Base-by-base conservation (phyloP, 1,140 invertebrate species). In the Stegodyphus dumicola region DNA sequence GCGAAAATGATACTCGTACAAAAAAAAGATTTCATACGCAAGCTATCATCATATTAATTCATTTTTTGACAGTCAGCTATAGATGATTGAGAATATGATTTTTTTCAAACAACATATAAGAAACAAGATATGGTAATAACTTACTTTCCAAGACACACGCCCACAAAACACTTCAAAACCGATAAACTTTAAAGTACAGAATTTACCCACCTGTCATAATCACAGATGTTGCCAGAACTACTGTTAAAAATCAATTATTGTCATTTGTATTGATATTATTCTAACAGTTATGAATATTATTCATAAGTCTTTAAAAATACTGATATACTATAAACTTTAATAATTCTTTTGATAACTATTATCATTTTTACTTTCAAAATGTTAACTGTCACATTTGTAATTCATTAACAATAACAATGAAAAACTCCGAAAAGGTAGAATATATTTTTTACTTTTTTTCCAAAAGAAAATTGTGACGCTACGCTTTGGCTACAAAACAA, bases 151-250 rank as follows among this genome's bases (percentile, higher is more conserved):
- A 48, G 15, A 85, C 54, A 69, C 73, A 85, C 81, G 81, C 81
- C 81, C 81, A 81, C 78, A 73, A 81, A 77, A 9, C 7, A 15
- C 66, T 60, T 33, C 56, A 66, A 75, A 85, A 69, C 64, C n/a
- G 81, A 85, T 85, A 85, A 85, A 85, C 81, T 85, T 76, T 52
- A 52, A 83, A 83, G 56, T 48, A 74, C 81, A 76, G 54, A 80
- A 85, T 85, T 85, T 85, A 85, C 81, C 81, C 81, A 85, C 81
- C 81, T 85, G 81, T 85, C 81, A 85, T 74, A 53, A 67, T 7
- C 11, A 33, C 53, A 75, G 64, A 54, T 83, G 80, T 71, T 71
- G 15, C 15, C 56, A 60, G 9, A 10, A 0, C 0, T 60, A 2
- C 9, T 60, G 9, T 10, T 60, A 0, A 60, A 60, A 60, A 10